phyloP scores from a whole-genome alignment of 2,888 invertebrate species.

The Lottia scabra region DNA sequence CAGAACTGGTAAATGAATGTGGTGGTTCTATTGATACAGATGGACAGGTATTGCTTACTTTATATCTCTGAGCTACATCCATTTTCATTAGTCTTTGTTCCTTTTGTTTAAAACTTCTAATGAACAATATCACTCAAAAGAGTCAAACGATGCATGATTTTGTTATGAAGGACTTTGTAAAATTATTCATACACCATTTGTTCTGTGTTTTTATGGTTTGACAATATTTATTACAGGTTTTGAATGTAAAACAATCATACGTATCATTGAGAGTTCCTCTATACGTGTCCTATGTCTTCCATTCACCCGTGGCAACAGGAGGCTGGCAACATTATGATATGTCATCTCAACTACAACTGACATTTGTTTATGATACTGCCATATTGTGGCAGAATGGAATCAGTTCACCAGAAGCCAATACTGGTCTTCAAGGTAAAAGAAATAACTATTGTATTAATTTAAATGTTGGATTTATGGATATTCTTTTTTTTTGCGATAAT shows the following conservation, averaged over 20 bases:
- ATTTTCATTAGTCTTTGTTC: too few species aligned
- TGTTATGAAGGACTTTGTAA: too few species aligned
- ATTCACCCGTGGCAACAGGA: slow-evolving; percentile 56
- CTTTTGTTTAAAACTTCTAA: too few species aligned
- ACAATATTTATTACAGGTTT: slow-evolving; percentile 45
- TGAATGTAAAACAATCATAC: slow-evolving; percentile 64
- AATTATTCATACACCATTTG: too few species aligned
- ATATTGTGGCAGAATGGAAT: slow-evolving; percentile 68
- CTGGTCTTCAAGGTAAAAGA: slow-evolving; percentile 52
- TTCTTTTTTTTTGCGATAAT: too few species aligned
- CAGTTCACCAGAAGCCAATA: slow-evolving; percentile 48
- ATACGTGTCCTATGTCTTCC: slow-evolving; percentile 67
- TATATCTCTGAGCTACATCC: background rate
- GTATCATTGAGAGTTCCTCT: slow-evolving; percentile 64
- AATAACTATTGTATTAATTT: background rate
- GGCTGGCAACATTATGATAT: slow-evolving; percentile 67
- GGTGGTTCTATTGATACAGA: slow-evolving; percentile 63
- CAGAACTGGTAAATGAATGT: slow-evolving; percentile 66
- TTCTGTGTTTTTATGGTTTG: too few species aligned
- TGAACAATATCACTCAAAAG: too few species aligned
- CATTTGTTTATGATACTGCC: slow-evolving; percentile 68
- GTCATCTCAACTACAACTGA: slow-evolving; percentile 57
- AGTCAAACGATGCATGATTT: too few species aligned
- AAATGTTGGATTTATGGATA: too few species aligned
- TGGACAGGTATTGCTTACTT: slow-evolving; percentile 59